A percentile compares a stretch with the other conserved stretches of the same genome.
Conservation (phyloP, 2,113 vertebrate species). For the Odobenus rosmarus region DNA sequence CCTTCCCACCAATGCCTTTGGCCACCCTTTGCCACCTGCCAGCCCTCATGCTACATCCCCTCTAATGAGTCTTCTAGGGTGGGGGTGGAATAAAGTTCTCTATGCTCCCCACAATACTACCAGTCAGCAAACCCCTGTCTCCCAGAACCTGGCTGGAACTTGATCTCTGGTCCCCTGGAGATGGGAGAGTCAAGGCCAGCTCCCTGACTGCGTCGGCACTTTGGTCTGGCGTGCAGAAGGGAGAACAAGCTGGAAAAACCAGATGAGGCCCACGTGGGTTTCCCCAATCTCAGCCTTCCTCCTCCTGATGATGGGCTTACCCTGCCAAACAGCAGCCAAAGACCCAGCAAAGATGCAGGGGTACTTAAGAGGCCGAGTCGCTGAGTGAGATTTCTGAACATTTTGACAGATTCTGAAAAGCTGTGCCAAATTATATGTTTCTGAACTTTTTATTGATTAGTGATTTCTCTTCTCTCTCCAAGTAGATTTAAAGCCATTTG, state of each 20-base stretch:
- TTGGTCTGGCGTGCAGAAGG: neutral
- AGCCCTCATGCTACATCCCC: neutral
- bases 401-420: neutral
- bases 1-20: neutral
- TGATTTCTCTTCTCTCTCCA: constrained; percentile 6
- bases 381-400: neutral
- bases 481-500: neutral
- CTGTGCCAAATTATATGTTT: neutral
- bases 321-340: neutral
- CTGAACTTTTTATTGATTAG: neutral
- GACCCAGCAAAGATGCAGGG: neutral
- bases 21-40: no score
- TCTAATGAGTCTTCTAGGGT: neutral
- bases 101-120: accelerated
- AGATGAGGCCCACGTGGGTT: neutral
- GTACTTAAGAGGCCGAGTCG: neutral
- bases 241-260: neutral
- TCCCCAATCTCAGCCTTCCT: neutral
- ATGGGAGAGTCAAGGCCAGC: neutral
- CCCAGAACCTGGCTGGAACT: neutral
- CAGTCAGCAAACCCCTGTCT: neutral
- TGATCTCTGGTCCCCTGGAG: neutral
- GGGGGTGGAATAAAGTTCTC: neutral
- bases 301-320: neutral
- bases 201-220: no score